phyloP scores from a whole-genome alignment of 2,113 vertebrate genomes.

The Silurus glanis region DNA sequence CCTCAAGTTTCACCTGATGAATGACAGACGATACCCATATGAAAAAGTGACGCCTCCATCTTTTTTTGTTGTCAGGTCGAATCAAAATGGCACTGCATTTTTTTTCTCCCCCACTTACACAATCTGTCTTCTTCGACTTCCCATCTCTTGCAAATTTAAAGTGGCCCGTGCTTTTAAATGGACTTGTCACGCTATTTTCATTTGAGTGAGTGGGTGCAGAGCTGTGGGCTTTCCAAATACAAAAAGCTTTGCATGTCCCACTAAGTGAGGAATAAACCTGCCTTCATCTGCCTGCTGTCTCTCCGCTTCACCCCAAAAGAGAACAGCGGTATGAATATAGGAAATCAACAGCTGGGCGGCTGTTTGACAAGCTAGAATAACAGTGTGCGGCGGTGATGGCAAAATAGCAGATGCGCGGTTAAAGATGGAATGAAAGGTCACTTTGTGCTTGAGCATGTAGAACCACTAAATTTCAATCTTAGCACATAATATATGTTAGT shows the following conservation, averaged over 20 bases:
- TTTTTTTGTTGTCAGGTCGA: slow-evolving; percentile 48
- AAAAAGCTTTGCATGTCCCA: slow-evolving; percentile 16
- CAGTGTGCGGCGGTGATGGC: neutral
- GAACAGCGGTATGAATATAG: neutral
- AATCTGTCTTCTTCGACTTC: slow-evolving; percentile 30
- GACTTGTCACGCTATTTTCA: slow-evolving; percentile 49
- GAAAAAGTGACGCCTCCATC: slow-evolving; percentile 51
- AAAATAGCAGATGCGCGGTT: neutral
- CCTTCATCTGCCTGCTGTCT: slow-evolving; percentile 23
- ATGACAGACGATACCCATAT: slow-evolving; percentile 59
- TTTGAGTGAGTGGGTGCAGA: slow-evolving; percentile 36
- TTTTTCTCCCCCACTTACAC: neutral
- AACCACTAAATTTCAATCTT: neutral
- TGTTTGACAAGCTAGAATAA: neutral
- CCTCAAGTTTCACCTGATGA: slow-evolving; percentile 53
- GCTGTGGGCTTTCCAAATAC: slow-evolving; percentile 38
- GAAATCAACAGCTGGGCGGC: slow-evolving; percentile 20
- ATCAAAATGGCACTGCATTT: slow-evolving; percentile 48
- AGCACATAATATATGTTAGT: neutral
- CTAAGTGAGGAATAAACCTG: slow-evolving; percentile 30
- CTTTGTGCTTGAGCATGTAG: neutral
- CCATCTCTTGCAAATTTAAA: slow-evolving; percentile 51
- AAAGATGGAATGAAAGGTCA: neutral
- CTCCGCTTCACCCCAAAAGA: slow-evolving; percentile 13
- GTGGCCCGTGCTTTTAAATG: slow-evolving; percentile 43